A percentile compares a stretch with the other conserved stretches of the same genome.
Conservation (phyloP, 2,888 invertebrate genomes). For the Callyntrura guangdongensis region DNA sequence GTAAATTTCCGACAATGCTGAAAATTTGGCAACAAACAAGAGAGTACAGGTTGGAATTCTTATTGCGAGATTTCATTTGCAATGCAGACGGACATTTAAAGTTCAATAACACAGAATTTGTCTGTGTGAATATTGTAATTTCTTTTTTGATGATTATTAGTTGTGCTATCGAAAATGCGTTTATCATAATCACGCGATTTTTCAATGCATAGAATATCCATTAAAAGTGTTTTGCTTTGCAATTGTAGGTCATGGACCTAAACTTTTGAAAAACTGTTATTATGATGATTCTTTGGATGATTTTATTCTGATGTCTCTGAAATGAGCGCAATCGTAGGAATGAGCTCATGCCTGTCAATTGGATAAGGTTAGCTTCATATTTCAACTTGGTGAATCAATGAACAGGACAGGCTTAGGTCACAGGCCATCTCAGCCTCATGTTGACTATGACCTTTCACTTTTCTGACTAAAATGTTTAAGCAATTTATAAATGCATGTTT, state of each 20-base stretch:
- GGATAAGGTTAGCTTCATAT: constrained; percentile 28
- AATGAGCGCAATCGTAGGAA: neutral
- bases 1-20: no score
- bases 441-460: neutral
- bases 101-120: no score
- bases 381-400: neutral
- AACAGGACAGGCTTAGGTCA: neutral
- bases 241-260: constrained; percentile 20
- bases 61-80: no score
- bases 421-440: neutral
- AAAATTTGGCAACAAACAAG: no score
- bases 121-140: no score
- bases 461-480: neutral
- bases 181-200: no score
- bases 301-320: neutral
- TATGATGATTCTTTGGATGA: neutral
- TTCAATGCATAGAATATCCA: no score
- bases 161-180: no score
- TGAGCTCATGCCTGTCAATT: constrained; percentile 20
- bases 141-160: no score
- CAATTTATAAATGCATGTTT: neutral
- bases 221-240: no score
- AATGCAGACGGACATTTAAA: no score
- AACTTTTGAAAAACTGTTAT: neutral
- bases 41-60: no score